phyloP scores from a whole-genome alignment of 2,888 invertebrate genomes.

The Trachelus iudaicus region DNA sequence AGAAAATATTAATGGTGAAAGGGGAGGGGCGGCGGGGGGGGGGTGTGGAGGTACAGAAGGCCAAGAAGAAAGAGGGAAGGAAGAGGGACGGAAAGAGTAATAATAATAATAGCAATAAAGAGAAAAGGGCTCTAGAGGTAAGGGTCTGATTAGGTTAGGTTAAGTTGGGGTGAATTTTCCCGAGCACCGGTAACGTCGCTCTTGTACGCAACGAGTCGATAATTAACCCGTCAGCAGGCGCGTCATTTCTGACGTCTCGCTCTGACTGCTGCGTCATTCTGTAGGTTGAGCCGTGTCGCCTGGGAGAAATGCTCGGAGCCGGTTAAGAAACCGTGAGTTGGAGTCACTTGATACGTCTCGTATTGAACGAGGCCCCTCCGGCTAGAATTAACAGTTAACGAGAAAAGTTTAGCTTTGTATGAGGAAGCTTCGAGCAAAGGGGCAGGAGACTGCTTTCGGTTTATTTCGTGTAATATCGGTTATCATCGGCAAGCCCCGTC shows the following conservation, averaged over 20 bases:
- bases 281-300: no score
- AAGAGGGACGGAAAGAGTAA: slow-evolving; percentile 48
- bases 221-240: slow-evolving; percentile 53
- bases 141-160: neutral
- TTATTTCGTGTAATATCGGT: neutral
- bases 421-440: neutral
- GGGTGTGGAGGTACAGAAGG: slow-evolving; percentile 4
- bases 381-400: slow-evolving; percentile 48
- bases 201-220: slow-evolving; percentile 55
- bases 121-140: neutral
- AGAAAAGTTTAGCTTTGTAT: slow-evolving; percentile 41
- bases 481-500: neutral
- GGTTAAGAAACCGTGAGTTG: slow-evolving; percentile 32
- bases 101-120: neutral
- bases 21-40: no score
- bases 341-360: slow-evolving; percentile 42
- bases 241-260: no score
- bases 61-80: slow-evolving; percentile 51
- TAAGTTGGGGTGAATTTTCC: neutral
- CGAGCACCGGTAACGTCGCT: slow-evolving; percentile 33
- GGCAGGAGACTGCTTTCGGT: neutral
- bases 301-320: no score
- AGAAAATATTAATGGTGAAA: slow-evolving; percentile 1
- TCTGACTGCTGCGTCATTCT: no score
- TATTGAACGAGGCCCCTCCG: slow-evolving; percentile 6